Percentiles rank a stretch among this genome's conserved stretches.
Conservation (phyloP, 2,113 vertebrate species). For the Notothenia coriiceps region DNA sequence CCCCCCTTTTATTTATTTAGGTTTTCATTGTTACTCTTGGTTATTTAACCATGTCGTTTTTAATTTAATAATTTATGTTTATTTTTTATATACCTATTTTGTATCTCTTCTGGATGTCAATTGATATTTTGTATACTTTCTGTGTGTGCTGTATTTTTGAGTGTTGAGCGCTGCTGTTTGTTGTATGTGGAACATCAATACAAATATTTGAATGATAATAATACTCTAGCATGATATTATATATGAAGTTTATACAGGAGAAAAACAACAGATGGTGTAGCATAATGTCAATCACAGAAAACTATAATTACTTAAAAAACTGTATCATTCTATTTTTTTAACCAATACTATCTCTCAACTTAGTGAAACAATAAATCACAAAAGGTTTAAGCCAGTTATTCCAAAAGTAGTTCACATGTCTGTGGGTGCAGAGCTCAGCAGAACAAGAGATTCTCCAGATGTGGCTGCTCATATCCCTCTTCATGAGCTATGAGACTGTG, state of each 20-base stretch:
- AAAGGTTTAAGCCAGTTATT: background rate
- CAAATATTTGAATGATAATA: background rate
- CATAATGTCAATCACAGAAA: background rate
- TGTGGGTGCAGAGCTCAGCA: background rate
- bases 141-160: too few species aligned
- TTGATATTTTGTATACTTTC: too few species aligned
- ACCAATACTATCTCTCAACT: too few species aligned
- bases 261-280: background rate
- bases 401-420: background rate
- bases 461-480: constrained; percentile 11
- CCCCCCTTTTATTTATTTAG: too few species aligned
- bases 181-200: too few species aligned
- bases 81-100: too few species aligned
- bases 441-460: constrained; percentile 27
- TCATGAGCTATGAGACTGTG: constrained; percentile 8
- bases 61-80: too few species aligned
- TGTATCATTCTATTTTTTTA: too few species aligned
- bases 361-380: constrained; percentile 4
- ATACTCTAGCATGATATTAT: constrained; percentile 9
- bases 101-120: too few species aligned
- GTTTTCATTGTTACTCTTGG: too few species aligned
- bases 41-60: too few species aligned
- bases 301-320: background rate
- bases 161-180: too few species aligned
- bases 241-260: background rate